Base-by-base conservation (phyloP, 2,888 invertebrate species). In the Spodoptera exigua region DNA sequence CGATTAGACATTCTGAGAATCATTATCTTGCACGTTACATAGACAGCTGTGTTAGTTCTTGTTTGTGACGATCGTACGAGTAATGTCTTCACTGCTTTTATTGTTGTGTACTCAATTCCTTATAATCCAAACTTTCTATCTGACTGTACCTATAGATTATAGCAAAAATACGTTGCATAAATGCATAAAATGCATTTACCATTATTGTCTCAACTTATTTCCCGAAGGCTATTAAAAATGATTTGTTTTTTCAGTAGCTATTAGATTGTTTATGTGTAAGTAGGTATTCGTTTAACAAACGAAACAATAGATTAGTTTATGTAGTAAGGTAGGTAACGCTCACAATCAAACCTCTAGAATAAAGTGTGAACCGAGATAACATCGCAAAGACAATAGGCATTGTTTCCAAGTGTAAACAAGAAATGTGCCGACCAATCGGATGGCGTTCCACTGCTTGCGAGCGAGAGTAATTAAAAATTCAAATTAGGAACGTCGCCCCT, bases 401-500 rank as follows among this genome's bases (percentile, higher is more conserved):
- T 88, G 86, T 89, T 77, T 86, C 83, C 82, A 87, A 44, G 51
- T 86, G 86, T 89, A 88, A 85, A 86, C 80, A 67, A 69, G 70
- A 81, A 78, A 76, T 66, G 66, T 75, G 60, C 59, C 87, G 80
- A 84, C 93, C 93, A 93, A 93, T 93, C 76, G 83, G 84, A 58
- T 72, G 79, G 62, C 79, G 76, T 69, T 60, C 58, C 60, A 62
- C 41, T 56, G 66, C 67, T 63, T 70, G 75, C 76, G 75, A 78
- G 70, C 72, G 76, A 73, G 72, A 79, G 79, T 93, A 93, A 93
- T 93, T 94, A 93, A 94, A 94, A 93, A 92, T 93, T 92, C 86
- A 93, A 94, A 93, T 93, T 90, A 92, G 87, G 78, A 85, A 70
- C 84, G 79, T 82, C 88, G 87, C 93, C 92, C 91, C 88, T 88